These are phyloP conservation scores for Cremastinae sp. DNA, from an alignment of 2,888 invertebrate species.

Conservation along the genomic window DNA sequence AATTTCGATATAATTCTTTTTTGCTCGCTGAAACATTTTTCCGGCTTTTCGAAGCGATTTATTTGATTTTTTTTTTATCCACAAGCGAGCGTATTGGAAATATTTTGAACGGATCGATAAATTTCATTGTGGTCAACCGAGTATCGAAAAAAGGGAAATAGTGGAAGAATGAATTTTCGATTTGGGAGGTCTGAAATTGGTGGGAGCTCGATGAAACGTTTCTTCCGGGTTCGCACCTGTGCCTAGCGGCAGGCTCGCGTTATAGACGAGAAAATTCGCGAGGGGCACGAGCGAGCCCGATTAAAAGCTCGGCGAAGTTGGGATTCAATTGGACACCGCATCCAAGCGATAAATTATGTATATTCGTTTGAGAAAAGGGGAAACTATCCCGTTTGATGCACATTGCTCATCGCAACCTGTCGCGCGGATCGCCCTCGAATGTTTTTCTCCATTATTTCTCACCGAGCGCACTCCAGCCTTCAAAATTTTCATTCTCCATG, in stretches of 20 bases:
- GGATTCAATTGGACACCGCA: constrained; percentile 53
- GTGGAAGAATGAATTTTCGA: no score
- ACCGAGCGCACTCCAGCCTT: no score
- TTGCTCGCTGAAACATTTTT: background rate
- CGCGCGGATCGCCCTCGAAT: no score
- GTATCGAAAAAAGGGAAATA: constrained; percentile 24
- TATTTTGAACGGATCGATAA: constrained; percentile 28
- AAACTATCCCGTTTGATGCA: background rate
- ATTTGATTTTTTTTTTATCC: constrained; percentile 2
- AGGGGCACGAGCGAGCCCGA: constrained; percentile 45
- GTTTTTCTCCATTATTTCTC: no score
- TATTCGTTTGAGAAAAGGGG: constrained; percentile 10
- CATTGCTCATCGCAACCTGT: no score
- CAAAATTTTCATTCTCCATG: no score
- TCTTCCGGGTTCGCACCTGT: constrained; percentile 57
- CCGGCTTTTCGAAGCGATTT: background rate
- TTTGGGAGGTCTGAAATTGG: constrained; percentile 11
- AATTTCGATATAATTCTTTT: background rate
- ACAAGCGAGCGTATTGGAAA: background rate
- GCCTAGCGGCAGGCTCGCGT: constrained; percentile 7
- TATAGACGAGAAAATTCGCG: constrained; percentile 37
- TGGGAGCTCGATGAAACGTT: constrained; percentile 26
- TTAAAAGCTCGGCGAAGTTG: constrained; percentile 57
- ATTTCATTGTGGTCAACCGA: constrained; percentile 34
- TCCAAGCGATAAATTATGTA: constrained; percentile 60